These are phyloP conservation scores for Macrochelys suwanniensis DNA, from an alignment of 2,797 vertebrate species.

Conservation along the genomic window DNA sequence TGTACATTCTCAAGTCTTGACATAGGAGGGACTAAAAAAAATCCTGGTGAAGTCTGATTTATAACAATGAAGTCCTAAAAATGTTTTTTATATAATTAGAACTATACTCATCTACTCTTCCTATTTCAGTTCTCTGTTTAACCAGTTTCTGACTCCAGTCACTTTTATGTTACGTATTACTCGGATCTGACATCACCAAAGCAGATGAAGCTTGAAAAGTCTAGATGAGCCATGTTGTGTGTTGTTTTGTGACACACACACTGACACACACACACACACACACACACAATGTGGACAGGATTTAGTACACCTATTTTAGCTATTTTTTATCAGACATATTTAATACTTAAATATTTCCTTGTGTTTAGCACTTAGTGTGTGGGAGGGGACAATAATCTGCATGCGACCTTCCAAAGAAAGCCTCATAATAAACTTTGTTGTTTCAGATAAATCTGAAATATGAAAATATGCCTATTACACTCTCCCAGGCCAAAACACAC, in stretches of 20 bases:
- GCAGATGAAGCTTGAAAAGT: not conserved
- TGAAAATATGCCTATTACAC: not conserved
- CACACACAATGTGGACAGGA: not conserved
- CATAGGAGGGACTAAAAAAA: not conserved
- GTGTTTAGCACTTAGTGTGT: not conserved
- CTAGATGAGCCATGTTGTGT: not conserved
- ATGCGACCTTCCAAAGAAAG: not conserved
- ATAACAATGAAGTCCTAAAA: not conserved
- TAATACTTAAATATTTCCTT: not conserved
- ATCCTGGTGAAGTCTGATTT: not conserved
- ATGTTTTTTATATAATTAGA: not conserved
- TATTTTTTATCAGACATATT: not conserved
- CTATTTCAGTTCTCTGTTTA: conserved; percentile 2
- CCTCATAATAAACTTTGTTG: conserved; percentile 5
- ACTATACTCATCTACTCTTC: not conserved
- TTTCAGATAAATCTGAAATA: conserved; percentile 43
- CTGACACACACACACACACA: not conserved
- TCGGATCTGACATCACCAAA: not conserved
- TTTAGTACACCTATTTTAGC: not conserved
- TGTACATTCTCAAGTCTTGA: not conserved
- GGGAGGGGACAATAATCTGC: not conserved
- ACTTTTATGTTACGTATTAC: conserved; percentile 19
- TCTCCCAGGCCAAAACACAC: conserved; percentile 4
- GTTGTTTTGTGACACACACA: not conserved
- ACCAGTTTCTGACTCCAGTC: not conserved